Evolutionary conservation across 2,888 invertebrate genomes (phyloP), one percentile per base, ranked within the genome.

Genomic region (Polylopha cassiicola): DNA sequence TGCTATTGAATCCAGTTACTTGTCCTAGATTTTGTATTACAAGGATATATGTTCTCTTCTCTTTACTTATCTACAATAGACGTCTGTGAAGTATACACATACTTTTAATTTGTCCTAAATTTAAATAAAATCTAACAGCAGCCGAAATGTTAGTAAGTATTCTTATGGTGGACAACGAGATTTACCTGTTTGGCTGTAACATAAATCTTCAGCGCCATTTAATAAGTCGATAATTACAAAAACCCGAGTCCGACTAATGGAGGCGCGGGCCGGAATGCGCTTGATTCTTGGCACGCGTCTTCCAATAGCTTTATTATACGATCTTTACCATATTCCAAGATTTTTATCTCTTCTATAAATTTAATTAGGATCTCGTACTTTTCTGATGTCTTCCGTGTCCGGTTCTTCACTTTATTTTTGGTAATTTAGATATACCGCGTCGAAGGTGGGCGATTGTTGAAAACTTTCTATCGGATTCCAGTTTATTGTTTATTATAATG

Each of bases 161-260:
- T n/a, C n/a, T n/a, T n/a, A n/a, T n/a, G n/a, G n/a, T n/a, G n/a
- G n/a, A n/a, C n/a, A n/a, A n/a, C n/a, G 8, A 20, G 8, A 20
- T 21, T 20, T 64, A 60, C 61, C 59, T 65, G 58, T 67, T 54
- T 49, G 48, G 50, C 43, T 50, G 49, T 55, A 57, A 58, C 65
- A 73, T 75, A 74, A 76, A 76, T 78, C 77, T 66, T 48, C 41
- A 41, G 51, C 53, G 60, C 63, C 61, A 61, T 72, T 73, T 69
- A 76, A 74, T 76, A 72, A 66, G 64, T 65, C 57, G 66, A 68
- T 75, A 73, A 75, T 77, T 75, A 77, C 62, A 65, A 69, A 73
- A 73, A 62, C 59, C 55, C 57, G 65, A 60, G 57, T 51, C 55
- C 37, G 50, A 52, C 58, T 68, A 67, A 68, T 67, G 61, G 47